Conservation (phyloP, 2,113 vertebrate species). For the Channa argus region DNA sequence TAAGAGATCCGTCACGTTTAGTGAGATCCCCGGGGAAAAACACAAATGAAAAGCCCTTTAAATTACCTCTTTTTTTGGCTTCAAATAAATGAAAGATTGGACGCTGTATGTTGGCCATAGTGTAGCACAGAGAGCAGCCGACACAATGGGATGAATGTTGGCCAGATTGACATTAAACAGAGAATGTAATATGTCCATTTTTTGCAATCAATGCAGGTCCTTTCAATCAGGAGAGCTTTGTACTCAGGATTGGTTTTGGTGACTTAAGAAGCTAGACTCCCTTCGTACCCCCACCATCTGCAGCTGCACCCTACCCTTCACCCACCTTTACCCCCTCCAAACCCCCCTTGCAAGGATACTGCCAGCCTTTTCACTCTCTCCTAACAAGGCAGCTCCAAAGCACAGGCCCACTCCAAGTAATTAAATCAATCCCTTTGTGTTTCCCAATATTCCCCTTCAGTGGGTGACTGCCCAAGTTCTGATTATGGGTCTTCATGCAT, state of each 20-base stretch:
- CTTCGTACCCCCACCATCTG: constrained; percentile 81
- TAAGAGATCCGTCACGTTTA: constrained; percentile 6
- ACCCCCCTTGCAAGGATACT: constrained; percentile 83
- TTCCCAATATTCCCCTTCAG: constrained; percentile 93
- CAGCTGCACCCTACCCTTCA: constrained; percentile 39
- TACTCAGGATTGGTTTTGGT: constrained; percentile 91
- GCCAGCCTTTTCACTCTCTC: constrained; percentile 90
- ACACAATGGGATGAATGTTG: constrained; percentile 68
- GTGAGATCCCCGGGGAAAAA: not conserved
- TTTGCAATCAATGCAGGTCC: constrained; percentile 85
- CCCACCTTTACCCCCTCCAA: constrained; percentile 22
- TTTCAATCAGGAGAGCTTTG: constrained; percentile 91
- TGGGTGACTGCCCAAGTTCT: constrained; percentile 93
- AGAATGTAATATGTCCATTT: constrained; percentile 85
- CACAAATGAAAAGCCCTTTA: constrained; percentile 14
- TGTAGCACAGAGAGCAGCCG: constrained; percentile 17
- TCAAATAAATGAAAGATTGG: constrained; percentile 20
- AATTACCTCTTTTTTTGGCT: constrained; percentile 23
- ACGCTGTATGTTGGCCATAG: constrained; percentile 9
- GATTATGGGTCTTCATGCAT: constrained; percentile 97
- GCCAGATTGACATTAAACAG: constrained; percentile 87
- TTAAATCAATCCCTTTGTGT: constrained; percentile 99
- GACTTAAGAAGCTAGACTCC: constrained; percentile 91
- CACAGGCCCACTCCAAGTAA: constrained; percentile 97
- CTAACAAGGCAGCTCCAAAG: constrained; percentile 94